Conservation (phyloP, 2,113 vertebrate genomes). For the Uria aalge region DNA sequence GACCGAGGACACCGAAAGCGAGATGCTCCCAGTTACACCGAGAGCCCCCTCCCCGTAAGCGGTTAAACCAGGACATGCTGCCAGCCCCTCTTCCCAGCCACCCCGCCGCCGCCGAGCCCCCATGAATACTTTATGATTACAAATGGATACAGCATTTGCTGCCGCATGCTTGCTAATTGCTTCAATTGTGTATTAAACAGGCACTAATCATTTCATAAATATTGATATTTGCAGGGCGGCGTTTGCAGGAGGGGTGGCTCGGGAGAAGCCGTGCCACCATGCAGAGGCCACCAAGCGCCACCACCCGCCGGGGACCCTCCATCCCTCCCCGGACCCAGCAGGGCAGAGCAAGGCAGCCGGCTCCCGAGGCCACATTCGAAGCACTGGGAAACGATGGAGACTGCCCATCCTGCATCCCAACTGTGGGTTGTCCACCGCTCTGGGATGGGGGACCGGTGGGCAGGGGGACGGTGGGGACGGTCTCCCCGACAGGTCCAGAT, state of each 20-base stretch:
- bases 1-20: fast-evolving
- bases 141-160: background rate
- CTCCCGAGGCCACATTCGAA: fast-evolving
- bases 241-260: background rate
- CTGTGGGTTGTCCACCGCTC: fast-evolving
- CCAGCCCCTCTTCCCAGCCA: fast-evolving
- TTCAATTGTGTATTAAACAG: background rate
- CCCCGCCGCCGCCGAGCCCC: fast-evolving
- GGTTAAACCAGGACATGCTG: fast-evolving
- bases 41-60: fast-evolving
- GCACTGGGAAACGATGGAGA: background rate
- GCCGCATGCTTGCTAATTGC: background rate
- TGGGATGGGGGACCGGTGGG: fast-evolving
- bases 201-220: background rate
- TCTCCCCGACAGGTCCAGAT: fast-evolving
- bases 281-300: background rate
- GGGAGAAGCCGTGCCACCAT: fast-evolving
- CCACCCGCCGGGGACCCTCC: fast-evolving
- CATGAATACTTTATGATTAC: background rate
- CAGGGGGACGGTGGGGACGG: fast-evolving
- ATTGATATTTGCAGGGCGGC: background rate
- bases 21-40: too few species aligned
- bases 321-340: too few species aligned
- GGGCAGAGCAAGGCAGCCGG: fast-evolving
- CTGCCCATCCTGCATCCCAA: fast-evolving